Evolutionary conservation across 2,888 invertebrate genomes (phyloP), one percentile per base, ranked within the genome.

Genomic region (Phyllotreta cruciferae): DNA sequence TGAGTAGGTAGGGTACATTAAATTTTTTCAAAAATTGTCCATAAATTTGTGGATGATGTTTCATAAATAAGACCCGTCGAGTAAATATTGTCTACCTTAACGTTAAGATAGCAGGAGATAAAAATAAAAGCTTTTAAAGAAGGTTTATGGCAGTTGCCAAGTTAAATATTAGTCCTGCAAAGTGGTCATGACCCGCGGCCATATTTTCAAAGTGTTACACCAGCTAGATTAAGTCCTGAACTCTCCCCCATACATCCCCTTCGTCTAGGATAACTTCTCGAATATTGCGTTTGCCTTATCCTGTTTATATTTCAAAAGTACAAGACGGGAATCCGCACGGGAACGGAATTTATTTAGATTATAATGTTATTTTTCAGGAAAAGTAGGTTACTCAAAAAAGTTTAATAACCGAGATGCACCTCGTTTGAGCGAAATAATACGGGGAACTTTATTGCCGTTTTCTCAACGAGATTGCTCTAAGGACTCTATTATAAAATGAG

Each of bases 111-210:
- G 36, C 34, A n/a, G 8, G n/a, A 35, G 45, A 24, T 7, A 57
- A 57, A 47, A 47, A 38, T 38, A 37, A 56, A 56, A 47, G 14
- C n/a, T 10, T 34, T 11, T 24, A 39, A 56, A 9, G 37, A 3
- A 13, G 37, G 44, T 56, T 45, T 44, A 44, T 38, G 24, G 24
- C 24, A 56, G 34, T 49, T 35, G 39, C 41, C 8, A 41, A 57
- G 57, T 50, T 57, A 57, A 57, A 57, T 57, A 57, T 57, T 57
- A 38, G 39, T 41, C 34, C 11, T 57, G 38, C 37, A 13, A 57
- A 49, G 47, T 57, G 47, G 41, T 57, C 57, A 49, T 57, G 41
- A 49, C 47, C 41, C 9, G 8, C 8, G 13, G 49, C 41, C 9
- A 57, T 50, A 57, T 50, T 57, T 57, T 39, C 45, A 38, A 39